phyloP scores from a whole-genome alignment of 2,888 invertebrate species.

The Hymenopus coronatus region DNA sequence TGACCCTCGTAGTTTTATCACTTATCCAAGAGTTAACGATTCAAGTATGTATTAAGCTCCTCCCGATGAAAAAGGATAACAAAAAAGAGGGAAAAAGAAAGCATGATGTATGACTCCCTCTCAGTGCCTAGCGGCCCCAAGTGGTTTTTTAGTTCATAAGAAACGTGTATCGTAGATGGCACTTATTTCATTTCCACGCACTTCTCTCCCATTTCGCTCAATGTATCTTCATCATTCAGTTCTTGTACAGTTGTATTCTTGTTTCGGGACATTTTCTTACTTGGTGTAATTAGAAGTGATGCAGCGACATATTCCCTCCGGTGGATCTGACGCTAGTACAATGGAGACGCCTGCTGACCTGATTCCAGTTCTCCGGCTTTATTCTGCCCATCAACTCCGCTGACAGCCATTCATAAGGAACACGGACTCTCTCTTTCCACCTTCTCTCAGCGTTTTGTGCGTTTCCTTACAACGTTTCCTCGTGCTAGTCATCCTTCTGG shows the following conservation, averaged over 20 bases:
- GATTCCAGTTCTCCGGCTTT: background rate
- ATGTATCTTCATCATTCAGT: background rate
- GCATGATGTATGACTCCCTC: background rate
- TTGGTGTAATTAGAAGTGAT: background rate
- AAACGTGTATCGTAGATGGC: background rate
- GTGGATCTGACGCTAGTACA: background rate
- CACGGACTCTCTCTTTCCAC: background rate
- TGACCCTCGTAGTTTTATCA: too few species aligned
- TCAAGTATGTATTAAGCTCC: too few species aligned
- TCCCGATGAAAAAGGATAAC: too few species aligned
- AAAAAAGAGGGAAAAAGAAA: too few species aligned
- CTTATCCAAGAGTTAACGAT: too few species aligned
- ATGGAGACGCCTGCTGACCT: background rate
- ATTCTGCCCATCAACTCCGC: background rate
- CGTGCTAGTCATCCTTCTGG: background rate
- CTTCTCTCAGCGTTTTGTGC: background rate
- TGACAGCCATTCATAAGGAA: background rate
- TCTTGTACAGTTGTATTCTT: background rate
- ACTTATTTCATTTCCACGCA: background rate
- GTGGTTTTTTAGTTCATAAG: background rate
- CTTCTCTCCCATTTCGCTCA: background rate
- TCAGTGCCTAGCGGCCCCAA: background rate
- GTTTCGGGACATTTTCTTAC: background rate
- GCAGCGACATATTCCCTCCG: background rate
- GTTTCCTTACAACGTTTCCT: background rate